These are phyloP conservation scores for Hetaerina americana DNA, from an alignment of 1,140 invertebrate genomes.

Conservation along the genomic window DNA sequence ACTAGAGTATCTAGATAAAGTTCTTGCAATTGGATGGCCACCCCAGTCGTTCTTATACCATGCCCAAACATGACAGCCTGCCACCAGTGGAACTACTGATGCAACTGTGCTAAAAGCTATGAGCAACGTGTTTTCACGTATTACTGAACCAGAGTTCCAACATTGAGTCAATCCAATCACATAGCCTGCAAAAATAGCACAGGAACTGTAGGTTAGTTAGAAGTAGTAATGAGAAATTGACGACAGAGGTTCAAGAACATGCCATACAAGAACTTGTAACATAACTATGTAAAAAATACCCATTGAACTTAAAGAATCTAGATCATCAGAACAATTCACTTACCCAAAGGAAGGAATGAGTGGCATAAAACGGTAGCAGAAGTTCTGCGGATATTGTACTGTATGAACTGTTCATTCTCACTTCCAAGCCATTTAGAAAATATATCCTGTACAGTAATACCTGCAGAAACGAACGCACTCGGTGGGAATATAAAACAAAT, in stretches of 20 bases:
- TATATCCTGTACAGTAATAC: slow-evolving; percentile 53
- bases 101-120: slow-evolving; percentile 6
- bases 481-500: slow-evolving; percentile 60
- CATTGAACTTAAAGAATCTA: too few species aligned
- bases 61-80: slow-evolving; percentile 20
- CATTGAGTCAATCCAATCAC: slow-evolving; percentile 9
- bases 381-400: slow-evolving; percentile 56
- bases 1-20: slow-evolving; percentile 47
- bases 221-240: too few species aligned
- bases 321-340: too few species aligned
- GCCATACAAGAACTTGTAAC: too few species aligned
- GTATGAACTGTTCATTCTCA: slow-evolving; percentile 52
- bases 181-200: slow-evolving; percentile 16
- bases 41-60: slow-evolving; percentile 57
- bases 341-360: slow-evolving; percentile 48
- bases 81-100: slow-evolving; percentile 18
- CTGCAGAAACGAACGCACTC: slow-evolving; percentile 56
- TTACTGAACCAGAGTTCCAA: background rate
- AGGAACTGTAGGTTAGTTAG: too few species aligned
- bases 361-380: slow-evolving; percentile 50
- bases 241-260: too few species aligned
- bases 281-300: too few species aligned
- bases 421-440: slow-evolving; percentile 49
- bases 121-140: slow-evolving; percentile 1
- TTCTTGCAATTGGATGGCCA: slow-evolving; percentile 58